Percentiles rank a stretch among this genome's conserved stretches.
These are phyloP conservation scores for Silurus meridionalis DNA, from an alignment of 2,113 vertebrate species.

Conservation along the genomic window DNA sequence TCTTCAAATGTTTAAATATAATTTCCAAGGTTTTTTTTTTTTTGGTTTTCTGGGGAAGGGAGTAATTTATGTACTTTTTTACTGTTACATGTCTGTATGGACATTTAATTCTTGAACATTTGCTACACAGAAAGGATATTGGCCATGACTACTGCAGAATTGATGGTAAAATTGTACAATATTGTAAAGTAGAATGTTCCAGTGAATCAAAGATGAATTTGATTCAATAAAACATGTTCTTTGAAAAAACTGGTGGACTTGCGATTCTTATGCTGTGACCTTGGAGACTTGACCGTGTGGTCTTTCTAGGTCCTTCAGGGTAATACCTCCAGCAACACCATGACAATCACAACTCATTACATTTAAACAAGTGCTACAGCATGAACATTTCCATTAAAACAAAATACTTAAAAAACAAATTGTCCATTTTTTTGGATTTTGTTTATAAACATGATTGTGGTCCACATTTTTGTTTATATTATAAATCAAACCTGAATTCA, in stretches of 20 bases:
- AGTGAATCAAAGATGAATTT: slow-evolving; percentile 81
- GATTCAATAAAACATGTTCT: slow-evolving; percentile 90
- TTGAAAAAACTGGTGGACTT: slow-evolving; percentile 60
- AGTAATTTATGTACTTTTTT: slow-evolving; percentile 67
- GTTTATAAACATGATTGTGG: not conserved
- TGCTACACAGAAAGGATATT: slow-evolving; percentile 54
- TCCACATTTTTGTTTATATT: not conserved
- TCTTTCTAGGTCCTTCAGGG: too few relatives aligned
- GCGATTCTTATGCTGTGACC: not conserved
- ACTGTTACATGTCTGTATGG: slow-evolving; percentile 73
- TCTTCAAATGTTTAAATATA: slow-evolving; percentile 36
- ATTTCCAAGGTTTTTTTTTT: not conserved
- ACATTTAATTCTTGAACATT: slow-evolving; percentile 48
- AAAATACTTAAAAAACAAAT: not conserved
- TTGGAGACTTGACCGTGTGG: not conserved
- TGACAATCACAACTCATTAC: not conserved
- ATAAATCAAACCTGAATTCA: not conserved
- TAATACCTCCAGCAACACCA: not conserved
- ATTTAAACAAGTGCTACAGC: not conserved
- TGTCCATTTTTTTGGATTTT: not conserved
- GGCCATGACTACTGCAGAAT: slow-evolving; percentile 69
- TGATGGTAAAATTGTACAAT: slow-evolving; percentile 74
- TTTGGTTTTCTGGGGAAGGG: slow-evolving; percentile 6
- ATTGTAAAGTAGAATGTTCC: slow-evolving; percentile 83
- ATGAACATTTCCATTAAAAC: not conserved